These are phyloP conservation scores for Petrolisthes cinctipes DNA, from an alignment of 2,888 invertebrate species.

Conservation along the genomic window DNA sequence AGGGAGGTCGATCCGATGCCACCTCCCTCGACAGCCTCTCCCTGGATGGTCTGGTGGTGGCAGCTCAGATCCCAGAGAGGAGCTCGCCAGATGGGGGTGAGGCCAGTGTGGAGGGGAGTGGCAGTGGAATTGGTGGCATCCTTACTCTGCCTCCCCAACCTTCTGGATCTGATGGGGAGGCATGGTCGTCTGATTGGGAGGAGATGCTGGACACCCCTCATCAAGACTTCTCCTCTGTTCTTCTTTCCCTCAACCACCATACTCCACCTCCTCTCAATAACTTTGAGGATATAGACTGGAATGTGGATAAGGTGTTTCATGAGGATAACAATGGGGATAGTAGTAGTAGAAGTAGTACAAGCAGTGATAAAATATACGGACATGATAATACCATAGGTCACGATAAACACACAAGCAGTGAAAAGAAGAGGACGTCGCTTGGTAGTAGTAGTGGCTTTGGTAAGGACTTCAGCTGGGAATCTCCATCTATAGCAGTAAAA, in stretches of 20 bases:
- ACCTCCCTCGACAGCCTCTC: conserved; percentile 52
- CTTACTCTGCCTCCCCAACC: not conserved
- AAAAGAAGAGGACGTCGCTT: not conserved
- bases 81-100: conserved; percentile 65
- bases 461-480: not conserved
- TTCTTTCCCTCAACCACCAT: conserved; percentile 36
- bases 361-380: not conserved
- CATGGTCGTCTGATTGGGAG: conserved; percentile 65
- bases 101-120: conserved; percentile 11
- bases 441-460: not conserved
- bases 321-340: not conserved
- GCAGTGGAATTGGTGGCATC: not conserved
- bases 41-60: conserved; percentile 35
- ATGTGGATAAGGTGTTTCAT: conserved; percentile 3
- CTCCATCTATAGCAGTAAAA: not conserved
- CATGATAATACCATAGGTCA: not conserved
- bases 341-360: not conserved
- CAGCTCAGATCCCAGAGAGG: conserved; percentile 58
- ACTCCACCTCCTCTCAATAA: not conserved
- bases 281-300: not conserved
- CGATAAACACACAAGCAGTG: not conserved
- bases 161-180: conserved; percentile 30
- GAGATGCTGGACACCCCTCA: conserved; percentile 54
- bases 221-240: conserved; percentile 28
- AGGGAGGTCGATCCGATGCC: conserved; percentile 24